Evolutionary conservation across 1,140 invertebrate genomes (phyloP).

Genomic region (Drosophila guanche): DNA sequence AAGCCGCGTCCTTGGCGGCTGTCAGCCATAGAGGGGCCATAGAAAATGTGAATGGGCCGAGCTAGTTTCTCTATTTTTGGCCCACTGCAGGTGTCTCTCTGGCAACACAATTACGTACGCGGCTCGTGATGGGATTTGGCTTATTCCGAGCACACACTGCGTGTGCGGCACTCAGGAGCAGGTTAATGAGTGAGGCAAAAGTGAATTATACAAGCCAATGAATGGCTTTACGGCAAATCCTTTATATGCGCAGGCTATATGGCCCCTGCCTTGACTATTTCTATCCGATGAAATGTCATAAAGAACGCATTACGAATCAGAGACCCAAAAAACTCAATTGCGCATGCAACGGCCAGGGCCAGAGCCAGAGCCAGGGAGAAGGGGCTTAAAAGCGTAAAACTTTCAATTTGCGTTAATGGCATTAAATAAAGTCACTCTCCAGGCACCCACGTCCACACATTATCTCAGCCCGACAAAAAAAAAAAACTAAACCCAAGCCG

Average conservation of each 20-base stretch:
- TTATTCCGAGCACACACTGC: conserved; percentile 1
- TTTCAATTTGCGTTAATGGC: conserved; percentile 81
- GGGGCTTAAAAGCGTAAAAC: conserved; percentile 71
- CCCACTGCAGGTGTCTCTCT: conserved; percentile 5
- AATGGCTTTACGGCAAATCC: conserved; percentile 32
- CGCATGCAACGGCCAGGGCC: conserved; percentile 63
- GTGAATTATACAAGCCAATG: conserved; percentile 34
- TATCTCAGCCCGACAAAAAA: conserved; percentile 21
- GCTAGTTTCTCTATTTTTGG: conserved; percentile 64
- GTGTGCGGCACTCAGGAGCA: not conserved
- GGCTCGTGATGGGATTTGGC: conserved; percentile 19
- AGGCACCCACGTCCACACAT: conserved; percentile 17
- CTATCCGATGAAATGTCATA: conserved; percentile 42
- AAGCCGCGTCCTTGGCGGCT: conserved; percentile 59
- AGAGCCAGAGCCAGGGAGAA: conserved; percentile 4
- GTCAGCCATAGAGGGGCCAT: conserved; percentile 55
- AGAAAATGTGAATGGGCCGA: conserved; percentile 55
- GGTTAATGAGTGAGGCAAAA: conserved; percentile 38
- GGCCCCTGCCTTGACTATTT: conserved; percentile 13
- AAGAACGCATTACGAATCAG: conserved; percentile 41
- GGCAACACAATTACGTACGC: conserved; percentile 1
- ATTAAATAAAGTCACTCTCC: conserved; percentile 76
- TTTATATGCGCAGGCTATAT: conserved; percentile 2
- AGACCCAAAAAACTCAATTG: conserved; percentile 70
- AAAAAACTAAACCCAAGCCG: too few species aligned